Base-by-base conservation (phyloP, 2,888 invertebrate species). In the Willowsia nigromaculata region DNA sequence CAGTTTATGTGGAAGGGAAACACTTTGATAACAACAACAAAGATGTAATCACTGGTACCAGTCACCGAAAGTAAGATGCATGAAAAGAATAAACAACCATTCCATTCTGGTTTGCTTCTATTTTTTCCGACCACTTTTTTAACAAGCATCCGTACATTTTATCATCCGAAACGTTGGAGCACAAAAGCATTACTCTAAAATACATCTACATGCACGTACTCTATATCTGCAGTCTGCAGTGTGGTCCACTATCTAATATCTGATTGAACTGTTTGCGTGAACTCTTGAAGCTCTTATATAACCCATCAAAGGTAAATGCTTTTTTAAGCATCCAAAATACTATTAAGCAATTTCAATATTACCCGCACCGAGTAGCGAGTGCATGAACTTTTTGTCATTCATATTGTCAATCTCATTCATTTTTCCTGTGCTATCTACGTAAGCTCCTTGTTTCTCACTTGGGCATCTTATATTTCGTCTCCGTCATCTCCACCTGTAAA, bases 21-120 rank as follows among this genome's bases (percentile, higher is more conserved):
- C 13, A 13, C 22, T 71, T 18, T 27, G 30, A 7, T 56, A 50
- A 18, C 43, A 47, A 50, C 37, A n/a, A 27, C 30, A 27, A 30
- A 65, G n/a, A 50, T 27, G 82, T 47, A 47, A 47, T 62, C 4
- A 7, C 85, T 50, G 33, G 80, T 86, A 86, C 86, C 80, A 86
- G 81, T 53, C 56, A 81, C 81, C 65, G 81, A 80, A 25, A n/a
- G n/a, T n/a, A n/a, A 71, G 85, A 50, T 62, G 6, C 22, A 37
- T 78, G 43, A 47, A 43, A 71, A 22, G 25, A 59, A 43, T 18
- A 59, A 76, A 85, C 74, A 68, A 30, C 22, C 9, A 9, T 50
- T 85, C 56, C 40, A 74, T 37, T 85, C 59, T 74, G 74, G 84
- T 85, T 84, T 85, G 22, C 56, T 53, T 40, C 30, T 18, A 37